These are phyloP conservation scores for Leucoptera coffeella DNA, from an alignment of 2,888 invertebrate genomes.

Conservation along the genomic window DNA sequence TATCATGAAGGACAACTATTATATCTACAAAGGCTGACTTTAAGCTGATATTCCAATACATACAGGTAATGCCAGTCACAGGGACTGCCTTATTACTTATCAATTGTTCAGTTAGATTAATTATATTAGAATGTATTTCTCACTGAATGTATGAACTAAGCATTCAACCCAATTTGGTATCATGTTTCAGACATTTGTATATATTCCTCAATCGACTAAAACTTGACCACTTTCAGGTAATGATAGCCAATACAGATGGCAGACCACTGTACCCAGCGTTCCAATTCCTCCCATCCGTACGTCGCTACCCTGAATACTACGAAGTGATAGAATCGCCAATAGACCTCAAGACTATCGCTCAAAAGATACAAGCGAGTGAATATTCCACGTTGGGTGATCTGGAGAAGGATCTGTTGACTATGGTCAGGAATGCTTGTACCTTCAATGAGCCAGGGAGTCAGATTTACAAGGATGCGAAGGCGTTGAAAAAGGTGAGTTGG, in stretches of 20 bases:
- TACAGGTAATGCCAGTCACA: no score
- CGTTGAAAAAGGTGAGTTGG: constrained; percentile 74
- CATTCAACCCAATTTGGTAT: no score
- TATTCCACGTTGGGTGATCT: constrained; percentile 75
- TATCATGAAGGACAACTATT: no score
- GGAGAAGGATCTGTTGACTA: constrained; percentile 82
- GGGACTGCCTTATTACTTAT: no score
- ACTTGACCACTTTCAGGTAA: no score
- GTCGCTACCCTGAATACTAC: constrained; percentile 93
- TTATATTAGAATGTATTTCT: no score
- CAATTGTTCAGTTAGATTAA: no score
- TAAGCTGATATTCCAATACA: no score
- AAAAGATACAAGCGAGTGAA: constrained; percentile 80
- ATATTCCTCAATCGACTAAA: no score
- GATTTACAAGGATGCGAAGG: constrained; percentile 92
- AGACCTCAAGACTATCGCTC: constrained; percentile 88
- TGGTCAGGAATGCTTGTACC: constrained; percentile 91
- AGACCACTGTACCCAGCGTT: constrained; percentile 83
- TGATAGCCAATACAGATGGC: constrained; percentile 81
- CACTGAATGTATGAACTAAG: no score
- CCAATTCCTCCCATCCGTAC: constrained; percentile 86
- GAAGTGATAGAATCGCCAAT: constrained; percentile 91
- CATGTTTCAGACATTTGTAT: no score
- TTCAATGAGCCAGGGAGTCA: constrained; percentile 96
- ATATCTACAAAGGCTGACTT: no score